Conservation (phyloP, 2,797 vertebrate genomes). For the Chrysolophus pictus region DNA sequence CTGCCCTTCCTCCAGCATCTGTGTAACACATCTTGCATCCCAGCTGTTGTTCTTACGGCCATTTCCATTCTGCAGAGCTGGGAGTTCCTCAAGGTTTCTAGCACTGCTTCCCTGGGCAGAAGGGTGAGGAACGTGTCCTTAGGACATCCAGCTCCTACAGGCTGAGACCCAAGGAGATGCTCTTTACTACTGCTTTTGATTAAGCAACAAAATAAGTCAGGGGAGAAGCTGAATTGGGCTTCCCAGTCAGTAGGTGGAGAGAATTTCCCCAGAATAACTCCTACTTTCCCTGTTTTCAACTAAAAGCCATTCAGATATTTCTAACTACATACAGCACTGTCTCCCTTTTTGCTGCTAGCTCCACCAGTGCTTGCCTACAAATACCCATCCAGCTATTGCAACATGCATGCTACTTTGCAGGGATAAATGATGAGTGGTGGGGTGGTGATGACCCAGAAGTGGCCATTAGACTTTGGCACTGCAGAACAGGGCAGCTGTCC, state of each 20-base stretch:
- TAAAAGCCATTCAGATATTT: background rate
- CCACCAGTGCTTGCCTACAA: background rate
- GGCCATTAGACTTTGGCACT: too few species aligned
- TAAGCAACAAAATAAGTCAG: background rate
- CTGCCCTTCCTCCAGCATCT: background rate
- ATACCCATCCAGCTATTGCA: background rate
- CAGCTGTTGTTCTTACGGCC: background rate
- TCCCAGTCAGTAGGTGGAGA: background rate
- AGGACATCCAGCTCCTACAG: background rate
- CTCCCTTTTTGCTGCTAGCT: background rate
- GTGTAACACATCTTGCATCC: background rate
- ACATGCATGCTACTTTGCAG: background rate
- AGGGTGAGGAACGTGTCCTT: fast-evolving
- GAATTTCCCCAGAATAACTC: background rate
- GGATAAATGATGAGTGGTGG: background rate
- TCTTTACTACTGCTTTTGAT: background rate
- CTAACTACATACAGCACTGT: background rate
- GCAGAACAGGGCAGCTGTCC: background rate
- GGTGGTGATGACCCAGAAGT: background rate
- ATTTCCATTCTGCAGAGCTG: fast-evolving
- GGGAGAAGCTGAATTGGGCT: background rate
- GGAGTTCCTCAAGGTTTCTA: background rate
- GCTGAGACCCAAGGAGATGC: background rate
- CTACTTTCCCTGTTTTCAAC: background rate
- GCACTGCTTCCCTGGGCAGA: background rate